Conservation (phyloP, 2,113 vertebrate species). For the Tragelaphus imberbis region DNA sequence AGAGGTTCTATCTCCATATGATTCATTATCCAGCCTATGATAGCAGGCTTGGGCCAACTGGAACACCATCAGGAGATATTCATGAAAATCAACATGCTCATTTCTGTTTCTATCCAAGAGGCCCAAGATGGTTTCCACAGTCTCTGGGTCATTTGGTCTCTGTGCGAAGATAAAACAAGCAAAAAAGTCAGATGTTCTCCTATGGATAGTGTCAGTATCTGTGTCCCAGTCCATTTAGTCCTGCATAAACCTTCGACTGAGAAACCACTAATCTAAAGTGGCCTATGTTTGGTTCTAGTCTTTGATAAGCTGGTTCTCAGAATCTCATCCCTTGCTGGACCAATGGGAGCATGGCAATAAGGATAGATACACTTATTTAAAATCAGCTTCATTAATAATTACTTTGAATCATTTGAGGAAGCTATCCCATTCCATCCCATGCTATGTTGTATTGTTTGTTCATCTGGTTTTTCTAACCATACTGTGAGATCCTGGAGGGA, state of each 20-base stretch:
- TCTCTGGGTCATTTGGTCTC: slow-evolving; percentile 72
- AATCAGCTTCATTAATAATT: background rate
- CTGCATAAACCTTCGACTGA: background rate
- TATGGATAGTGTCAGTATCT: background rate
- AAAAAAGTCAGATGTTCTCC: background rate
- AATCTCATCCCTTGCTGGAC: background rate
- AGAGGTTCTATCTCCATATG: background rate
- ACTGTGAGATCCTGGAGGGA: background rate
- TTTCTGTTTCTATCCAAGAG: slow-evolving; percentile 68
- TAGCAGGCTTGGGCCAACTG: slow-evolving; percentile 70
- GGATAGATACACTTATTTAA: background rate
- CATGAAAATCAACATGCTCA: slow-evolving; percentile 60
- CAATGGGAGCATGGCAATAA: background rate
- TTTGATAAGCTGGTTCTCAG: background rate
- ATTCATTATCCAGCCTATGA: slow-evolving; percentile 1
- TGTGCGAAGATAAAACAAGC: slow-evolving; percentile 47
- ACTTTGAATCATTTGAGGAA: slow-evolving; percentile 13
- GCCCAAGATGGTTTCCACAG: slow-evolving; percentile 61
- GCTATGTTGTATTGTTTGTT: background rate
- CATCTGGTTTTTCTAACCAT: background rate
- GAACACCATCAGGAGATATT: slow-evolving; percentile 76
- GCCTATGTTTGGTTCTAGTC: background rate
- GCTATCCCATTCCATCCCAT: background rate
- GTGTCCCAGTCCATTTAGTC: background rate
- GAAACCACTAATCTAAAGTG: background rate